These are phyloP conservation scores for Mamestra brassicae DNA, from an alignment of 2,888 invertebrate species.

Conservation along the genomic window DNA sequence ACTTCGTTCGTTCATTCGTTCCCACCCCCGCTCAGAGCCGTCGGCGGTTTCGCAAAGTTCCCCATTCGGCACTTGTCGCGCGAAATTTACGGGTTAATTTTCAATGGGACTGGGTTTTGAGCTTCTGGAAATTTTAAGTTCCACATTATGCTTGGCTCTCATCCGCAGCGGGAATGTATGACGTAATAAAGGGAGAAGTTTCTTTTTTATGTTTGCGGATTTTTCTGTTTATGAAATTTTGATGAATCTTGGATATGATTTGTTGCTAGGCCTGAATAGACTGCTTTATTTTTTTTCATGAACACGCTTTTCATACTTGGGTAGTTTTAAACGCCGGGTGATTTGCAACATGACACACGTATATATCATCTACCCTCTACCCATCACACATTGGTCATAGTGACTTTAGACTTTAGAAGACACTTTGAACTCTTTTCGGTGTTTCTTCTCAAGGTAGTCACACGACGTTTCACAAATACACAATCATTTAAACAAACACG, in stretches of 20 bases:
- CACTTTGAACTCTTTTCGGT: no score
- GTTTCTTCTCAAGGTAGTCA: no score
- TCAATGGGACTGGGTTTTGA: constrained; percentile 86
- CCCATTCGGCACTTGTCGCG: constrained; percentile 88
- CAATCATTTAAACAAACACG: no score
- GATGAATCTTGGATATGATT: constrained; percentile 37
- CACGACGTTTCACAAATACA: no score
- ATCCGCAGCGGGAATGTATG: constrained; percentile 68
- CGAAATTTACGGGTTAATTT: constrained; percentile 90
- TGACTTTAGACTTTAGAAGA: no score
- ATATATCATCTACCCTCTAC: no score
- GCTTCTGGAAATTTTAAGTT: constrained; percentile 85
- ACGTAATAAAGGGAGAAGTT: constrained; percentile 56
- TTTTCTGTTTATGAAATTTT: constrained; percentile 57
- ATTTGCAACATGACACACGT: no score
- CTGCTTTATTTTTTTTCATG: not conserved
- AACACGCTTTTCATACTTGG: not conserved
- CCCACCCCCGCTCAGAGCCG: constrained; percentile 74
- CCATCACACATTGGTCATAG: no score
- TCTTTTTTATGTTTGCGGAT: constrained; percentile 45
- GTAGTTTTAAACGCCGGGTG: not conserved
- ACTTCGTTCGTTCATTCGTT: constrained; percentile 61
- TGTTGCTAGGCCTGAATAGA: constrained; percentile 9
- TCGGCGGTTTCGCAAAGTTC: constrained; percentile 88
- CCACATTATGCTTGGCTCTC: constrained; percentile 77